Base-by-base conservation (phyloP, 2,113 vertebrate species). In the Vireo altiloquus region DNA sequence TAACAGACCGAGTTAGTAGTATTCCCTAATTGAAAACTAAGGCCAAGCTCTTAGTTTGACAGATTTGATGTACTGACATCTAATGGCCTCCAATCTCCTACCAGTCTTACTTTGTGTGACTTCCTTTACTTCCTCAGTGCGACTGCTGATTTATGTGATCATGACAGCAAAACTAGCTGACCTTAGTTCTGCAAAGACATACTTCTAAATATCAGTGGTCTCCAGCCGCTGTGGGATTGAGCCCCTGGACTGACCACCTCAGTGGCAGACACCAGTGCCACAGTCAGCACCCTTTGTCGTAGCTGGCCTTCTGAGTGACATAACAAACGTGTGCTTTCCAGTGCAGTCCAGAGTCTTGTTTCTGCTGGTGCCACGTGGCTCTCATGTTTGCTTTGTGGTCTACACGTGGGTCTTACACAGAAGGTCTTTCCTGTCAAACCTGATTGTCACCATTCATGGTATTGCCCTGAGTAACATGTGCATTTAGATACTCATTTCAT, bases 401-500 rank as follows among this genome's bases (percentile, higher is more conserved):
- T 87, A 6, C 10, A 0, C 28, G 30, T 79, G 63, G 57, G 72
- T 95, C 82, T 90, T 65, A 21, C 37, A 5, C 28, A 64, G 56
- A 79, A 70, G 60, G 86, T 76, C 68, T 75, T 90, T 91, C 63
- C 75, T 74, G 50, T 94, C 95, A 49, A 87, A 80, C 78, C 86
- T 50, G 57, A 57, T 76, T 39, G 75, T 92, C 81, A 71, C 75
- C 9, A 0, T 60, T 90, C 42, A 37, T 80, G 68, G 47, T 80
- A 69, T 93, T 91, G 53, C 92, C 95, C 93, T 65, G 75, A 94
- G 74, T 71, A 82, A 90, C 64, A 40, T 3, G 13, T 88, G n/a
- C 88, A 82, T 95, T 94, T 97, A 91, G 91, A 80, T 90, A 74
- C 2, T 89, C 64, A 42, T 82, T 95, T 93, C 82, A 50, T 93